Evolutionary conservation across 2,113 vertebrate genomes (phyloP).

Genomic region (Lynx canadensis): DNA sequence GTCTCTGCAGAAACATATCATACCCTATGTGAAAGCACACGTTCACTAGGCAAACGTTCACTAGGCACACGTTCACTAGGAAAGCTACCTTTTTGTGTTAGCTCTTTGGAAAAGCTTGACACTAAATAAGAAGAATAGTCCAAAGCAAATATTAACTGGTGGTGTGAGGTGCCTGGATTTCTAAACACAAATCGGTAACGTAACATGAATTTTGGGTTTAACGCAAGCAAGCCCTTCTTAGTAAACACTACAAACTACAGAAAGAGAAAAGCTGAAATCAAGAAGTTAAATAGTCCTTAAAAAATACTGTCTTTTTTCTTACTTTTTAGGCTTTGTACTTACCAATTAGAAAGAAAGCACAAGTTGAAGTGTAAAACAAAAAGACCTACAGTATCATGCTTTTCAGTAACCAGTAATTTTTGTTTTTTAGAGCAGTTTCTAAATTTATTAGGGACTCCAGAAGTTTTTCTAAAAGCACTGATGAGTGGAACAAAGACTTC

Average conservation of each 20-base stretch:
- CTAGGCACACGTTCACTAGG: slow-evolving; percentile 62
- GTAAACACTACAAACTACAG: background rate
- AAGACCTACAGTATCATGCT: background rate
- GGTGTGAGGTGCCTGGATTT: slow-evolving; percentile 60
- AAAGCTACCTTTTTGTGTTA: slow-evolving; percentile 69
- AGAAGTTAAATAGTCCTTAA: background rate
- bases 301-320: background rate
- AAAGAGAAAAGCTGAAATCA: slow-evolving; percentile 9
- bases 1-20: background rate
- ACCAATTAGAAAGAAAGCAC: background rate
- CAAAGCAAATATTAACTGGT: slow-evolving; percentile 78
- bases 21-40: slow-evolving; percentile 68
- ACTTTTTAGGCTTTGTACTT: background rate
- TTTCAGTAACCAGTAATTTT: background rate
- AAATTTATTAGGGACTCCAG: background rate
- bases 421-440: background rate
- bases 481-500: background rate
- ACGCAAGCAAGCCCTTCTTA: slow-evolving; percentile 38
- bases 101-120: slow-evolving; percentile 71
- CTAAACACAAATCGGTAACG: slow-evolving; percentile 56
- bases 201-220: slow-evolving; percentile 65
- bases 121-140: slow-evolving; percentile 75
- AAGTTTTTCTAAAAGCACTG: slow-evolving; percentile 38
- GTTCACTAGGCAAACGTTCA: slow-evolving; percentile 50
- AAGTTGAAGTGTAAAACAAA: slow-evolving; percentile 4